Evolutionary conservation across 1,140 invertebrate species (phyloP).

Genomic region (Daktulosphaira vitifoliae): DNA sequence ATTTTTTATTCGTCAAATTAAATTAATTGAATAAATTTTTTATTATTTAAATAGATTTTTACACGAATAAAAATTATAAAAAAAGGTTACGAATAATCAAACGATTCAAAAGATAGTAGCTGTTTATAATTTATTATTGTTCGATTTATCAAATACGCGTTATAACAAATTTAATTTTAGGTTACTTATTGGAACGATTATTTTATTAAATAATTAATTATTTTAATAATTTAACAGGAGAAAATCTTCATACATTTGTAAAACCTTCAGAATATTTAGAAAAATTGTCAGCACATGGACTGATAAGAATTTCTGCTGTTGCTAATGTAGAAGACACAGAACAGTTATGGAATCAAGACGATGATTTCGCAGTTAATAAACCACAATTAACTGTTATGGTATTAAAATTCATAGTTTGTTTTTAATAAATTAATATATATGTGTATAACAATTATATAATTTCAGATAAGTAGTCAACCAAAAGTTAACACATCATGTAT

Average conservation of each 20-base stretch:
- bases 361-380: conserved; percentile 57
- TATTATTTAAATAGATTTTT: too few species aligned
- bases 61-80: too few species aligned
- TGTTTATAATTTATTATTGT: too few species aligned
- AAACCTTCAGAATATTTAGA: conserved; percentile 55
- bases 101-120: too few species aligned
- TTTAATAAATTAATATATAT: background rate
- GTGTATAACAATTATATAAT: background rate
- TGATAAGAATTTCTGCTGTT: conserved; percentile 59
- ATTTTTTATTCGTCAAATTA: too few species aligned
- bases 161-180: too few species aligned
- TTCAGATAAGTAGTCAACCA: background rate
- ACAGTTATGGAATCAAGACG: conserved; percentile 60
- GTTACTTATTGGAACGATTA: too few species aligned
- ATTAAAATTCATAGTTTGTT: conserved; percentile 16
- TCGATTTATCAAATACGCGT: too few species aligned
- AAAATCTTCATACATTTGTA: conserved; percentile 44
- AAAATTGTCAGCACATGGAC: conserved; percentile 58
- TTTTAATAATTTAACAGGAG: conserved; percentile 38
- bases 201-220: too few species aligned
- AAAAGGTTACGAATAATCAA: too few species aligned
- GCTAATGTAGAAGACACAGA: conserved; percentile 58
- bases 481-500: conserved; percentile 1
- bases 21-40: too few species aligned
- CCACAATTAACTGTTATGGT: conserved; percentile 52